Base-by-base conservation (phyloP, 2,113 vertebrate genomes). In the Jaculus jaculus region DNA sequence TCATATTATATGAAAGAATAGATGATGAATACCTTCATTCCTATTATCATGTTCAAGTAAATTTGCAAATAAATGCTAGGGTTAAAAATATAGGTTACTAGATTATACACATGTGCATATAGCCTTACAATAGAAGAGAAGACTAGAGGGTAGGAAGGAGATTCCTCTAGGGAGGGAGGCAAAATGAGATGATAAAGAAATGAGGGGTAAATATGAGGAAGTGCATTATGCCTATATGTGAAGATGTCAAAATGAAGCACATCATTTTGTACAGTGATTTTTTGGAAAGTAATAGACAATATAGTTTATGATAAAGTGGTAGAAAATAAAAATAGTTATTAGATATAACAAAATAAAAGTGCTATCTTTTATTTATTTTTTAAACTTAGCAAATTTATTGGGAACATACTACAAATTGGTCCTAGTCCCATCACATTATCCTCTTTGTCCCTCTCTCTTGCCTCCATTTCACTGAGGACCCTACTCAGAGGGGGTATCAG, bases 281-380 rank as follows among this genome's bases (percentile, higher is more conserved):
- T n/a, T n/a, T n/a, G n/a, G n/a, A n/a, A n/a, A n/a, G n/a, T n/a
- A n/a, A n/a, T n/a, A n/a, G n/a, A 63, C 63, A 65, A 26, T 63
- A 15, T 10, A 47, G 34, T n/a, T 42, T 73, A 60, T 82, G 51
- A 54, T 61, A 78, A 91, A 90, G 58, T n/a, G 63, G 71, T 13
- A 80, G 23, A 91, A 91, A 89, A 77, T 12, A 42, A 24, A 84
- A 78, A 39, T 68, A 79, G 26, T 84, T 69, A 71, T 39, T 87
- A 63, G 60, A 80, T 20, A 39, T 61, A 87, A 65, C 26, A 73
- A 5, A 75, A 61, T 4, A 34, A 78, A 75, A 61, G 66, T 84
- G 13, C 2, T 54, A 12, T 54, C 12, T 54, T 54, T 54, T 54
- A 54, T 54, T 54, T 54, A 54, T 54, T 16, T 54, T 54, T 54